These are phyloP conservation scores for Setipinna tenuifilis DNA, from an alignment of 2,797 vertebrate genomes.

Conservation along the genomic window DNA sequence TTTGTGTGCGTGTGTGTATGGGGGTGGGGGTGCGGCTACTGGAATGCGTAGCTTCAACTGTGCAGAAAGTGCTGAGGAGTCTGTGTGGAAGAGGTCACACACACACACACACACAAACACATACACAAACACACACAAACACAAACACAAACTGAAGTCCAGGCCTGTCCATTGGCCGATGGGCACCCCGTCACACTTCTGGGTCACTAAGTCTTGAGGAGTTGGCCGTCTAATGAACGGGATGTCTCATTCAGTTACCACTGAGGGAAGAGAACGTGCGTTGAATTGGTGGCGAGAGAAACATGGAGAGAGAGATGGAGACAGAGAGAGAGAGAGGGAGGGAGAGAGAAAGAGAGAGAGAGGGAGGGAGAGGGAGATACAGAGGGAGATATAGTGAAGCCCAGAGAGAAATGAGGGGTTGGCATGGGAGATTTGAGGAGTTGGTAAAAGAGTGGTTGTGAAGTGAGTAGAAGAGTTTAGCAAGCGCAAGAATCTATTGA, in stretches of 20 bases:
- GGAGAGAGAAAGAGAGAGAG: neutral
- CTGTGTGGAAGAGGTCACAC: conserved; percentile 40
- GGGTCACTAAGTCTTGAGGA: conserved; percentile 66
- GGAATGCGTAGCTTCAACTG: conserved; percentile 61
- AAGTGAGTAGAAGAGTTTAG: neutral
- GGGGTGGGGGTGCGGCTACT: neutral
- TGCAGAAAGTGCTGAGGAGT: conserved; percentile 26
- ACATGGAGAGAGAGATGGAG: neutral
- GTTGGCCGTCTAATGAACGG: conserved; percentile 65
- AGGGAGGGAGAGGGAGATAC: neutral
- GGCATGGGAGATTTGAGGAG: neutral
- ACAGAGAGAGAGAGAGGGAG: too few relatives aligned
- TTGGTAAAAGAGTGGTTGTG: conserved; percentile 3
- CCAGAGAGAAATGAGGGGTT: neutral
- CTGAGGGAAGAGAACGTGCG: neutral
- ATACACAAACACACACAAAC: neutral
- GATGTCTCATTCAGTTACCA: conserved; percentile 60
- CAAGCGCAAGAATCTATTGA: neutral
- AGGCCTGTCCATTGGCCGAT: too few relatives aligned
- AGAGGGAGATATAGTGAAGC: neutral
- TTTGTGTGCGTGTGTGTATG: neutral
- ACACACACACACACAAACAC: neutral
- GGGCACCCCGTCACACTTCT: neutral
- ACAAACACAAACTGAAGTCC: neutral
- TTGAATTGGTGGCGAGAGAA: neutral